phyloP scores from a whole-genome alignment of 2,888 invertebrate genomes.

The Criorhina ranunculi region DNA sequence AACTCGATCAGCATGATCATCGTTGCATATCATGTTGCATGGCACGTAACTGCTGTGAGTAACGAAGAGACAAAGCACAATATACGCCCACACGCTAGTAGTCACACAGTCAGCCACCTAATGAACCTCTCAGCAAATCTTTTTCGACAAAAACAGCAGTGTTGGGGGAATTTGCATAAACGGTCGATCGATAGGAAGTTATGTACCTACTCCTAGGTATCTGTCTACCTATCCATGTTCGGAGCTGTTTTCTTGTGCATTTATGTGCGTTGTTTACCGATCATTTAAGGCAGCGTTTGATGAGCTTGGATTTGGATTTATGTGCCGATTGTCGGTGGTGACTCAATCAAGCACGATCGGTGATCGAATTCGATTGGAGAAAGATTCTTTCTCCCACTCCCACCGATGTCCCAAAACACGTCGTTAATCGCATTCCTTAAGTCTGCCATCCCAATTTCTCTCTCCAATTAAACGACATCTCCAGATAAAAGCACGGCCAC shows the following conservation, averaged over 20 bases:
- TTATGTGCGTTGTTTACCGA: slow-evolving; percentile 51
- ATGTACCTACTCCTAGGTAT: slow-evolving; percentile 2
- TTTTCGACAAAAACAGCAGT: slow-evolving; percentile 2
- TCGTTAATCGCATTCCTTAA: slow-evolving; percentile 32
- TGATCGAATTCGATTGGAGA: not conserved
- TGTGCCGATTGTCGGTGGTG: slow-evolving; percentile 16
- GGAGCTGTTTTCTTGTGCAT: slow-evolving; percentile 37
- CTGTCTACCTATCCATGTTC: slow-evolving; percentile 28
- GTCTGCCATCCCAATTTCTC: slow-evolving; percentile 53
- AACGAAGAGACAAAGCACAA: slow-evolving; percentile 23
- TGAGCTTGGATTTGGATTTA: slow-evolving; percentile 27
- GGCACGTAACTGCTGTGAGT: slow-evolving; percentile 9
- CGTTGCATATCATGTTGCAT: slow-evolving; percentile 61
- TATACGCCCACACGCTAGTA: slow-evolving; percentile 48
- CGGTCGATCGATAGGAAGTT: slow-evolving; percentile 50
- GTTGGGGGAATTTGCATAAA: slow-evolving; percentile 63
- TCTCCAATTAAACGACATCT: slow-evolving; percentile 47
- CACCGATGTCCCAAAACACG: slow-evolving; percentile 26
- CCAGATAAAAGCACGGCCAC: slow-evolving; percentile 33
- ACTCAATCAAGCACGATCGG: slow-evolving; percentile 29
- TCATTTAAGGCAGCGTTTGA: slow-evolving; percentile 43
- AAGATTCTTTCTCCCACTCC: slow-evolving; percentile 50
- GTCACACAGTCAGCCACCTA: slow-evolving; percentile 11
- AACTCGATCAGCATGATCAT: slow-evolving; percentile 63
- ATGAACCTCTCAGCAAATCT: slow-evolving; percentile 43